These are phyloP conservation scores for Ctenomys sociabilis DNA, from an alignment of 2,113 vertebrate species.

Conservation along the genomic window DNA sequence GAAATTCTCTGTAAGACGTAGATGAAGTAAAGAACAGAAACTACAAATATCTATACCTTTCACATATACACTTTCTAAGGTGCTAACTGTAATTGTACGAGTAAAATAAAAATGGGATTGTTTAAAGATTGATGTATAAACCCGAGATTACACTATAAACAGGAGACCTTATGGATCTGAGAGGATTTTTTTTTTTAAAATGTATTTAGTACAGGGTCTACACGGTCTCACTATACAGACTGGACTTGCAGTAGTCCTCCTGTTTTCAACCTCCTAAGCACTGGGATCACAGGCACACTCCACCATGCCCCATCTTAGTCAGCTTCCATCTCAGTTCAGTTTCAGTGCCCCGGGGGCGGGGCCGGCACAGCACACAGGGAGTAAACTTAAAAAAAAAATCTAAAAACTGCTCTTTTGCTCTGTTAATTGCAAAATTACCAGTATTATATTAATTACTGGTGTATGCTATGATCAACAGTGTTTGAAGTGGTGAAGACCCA, in stretches of 20 bases:
- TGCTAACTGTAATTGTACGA: background rate
- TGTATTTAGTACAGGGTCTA: too few relatives aligned
- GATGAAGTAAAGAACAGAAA: slow-evolving; percentile 34
- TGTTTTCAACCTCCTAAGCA: too few relatives aligned
- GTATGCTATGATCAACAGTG: background rate
- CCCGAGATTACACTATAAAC: background rate
- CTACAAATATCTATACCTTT: background rate
- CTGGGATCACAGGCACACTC: too few relatives aligned
- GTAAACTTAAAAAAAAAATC: background rate
- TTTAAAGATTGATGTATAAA: background rate
- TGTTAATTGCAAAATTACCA: background rate
- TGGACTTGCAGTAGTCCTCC: too few relatives aligned
- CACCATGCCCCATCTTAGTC: too few relatives aligned
- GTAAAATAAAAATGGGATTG: too few relatives aligned
- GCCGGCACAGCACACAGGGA: too few relatives aligned
- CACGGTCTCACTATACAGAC: too few relatives aligned
- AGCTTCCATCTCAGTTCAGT: too few relatives aligned
- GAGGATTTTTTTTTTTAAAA: background rate
- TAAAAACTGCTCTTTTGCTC: background rate
- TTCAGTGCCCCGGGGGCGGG: too few relatives aligned
- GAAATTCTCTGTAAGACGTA: slow-evolving; percentile 1
- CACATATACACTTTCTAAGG: slow-evolving; percentile 37
- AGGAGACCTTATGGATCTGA: background rate
- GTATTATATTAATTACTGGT: background rate
- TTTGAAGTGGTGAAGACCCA: background rate